Base-by-base conservation (phyloP, 2,888 invertebrate species). In the Drosophila meridiana region DNA sequence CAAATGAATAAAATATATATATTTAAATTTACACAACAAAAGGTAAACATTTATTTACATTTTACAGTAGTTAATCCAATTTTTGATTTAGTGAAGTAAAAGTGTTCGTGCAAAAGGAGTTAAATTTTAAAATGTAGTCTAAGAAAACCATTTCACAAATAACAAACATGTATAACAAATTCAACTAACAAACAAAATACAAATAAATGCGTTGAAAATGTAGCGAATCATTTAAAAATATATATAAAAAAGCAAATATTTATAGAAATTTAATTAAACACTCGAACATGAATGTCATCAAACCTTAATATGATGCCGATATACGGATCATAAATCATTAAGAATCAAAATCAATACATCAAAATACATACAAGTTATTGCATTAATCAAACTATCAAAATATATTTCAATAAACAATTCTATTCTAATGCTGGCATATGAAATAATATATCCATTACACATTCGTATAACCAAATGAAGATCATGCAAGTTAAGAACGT, bases 21-120 rank as follows among this genome's bases (percentile, higher is more conserved):
- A 89, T 75, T 77, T 71, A 86, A 83, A 79, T 79, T 82, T 87
- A 87, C 75, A 89, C 65, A 61, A 53, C 34, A 56, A 70, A 60
- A 62, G n/a, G 62, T 63, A 82, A 81, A 71, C 52, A 77, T 82
- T 88, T 88, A 88, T 83, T 90, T 90, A 87, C 86, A 74, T 78
- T 79, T 78, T 70, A 69, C 75, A 83, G 78, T 77, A 73, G 63
- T 40, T 88, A 88, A 82, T 79, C 7, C 28, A 65, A 76, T 73
- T 57, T 79, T 76, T 79, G 65, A 71, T 80, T 87, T 74, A 76
- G 68, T 57, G 40, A 60, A 42, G 47, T 69, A 57, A 58, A 62
- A 73, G 60, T 72, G 64, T 68, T 66, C 60, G 62, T 47, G 53
- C 43, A 69, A 76, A 56, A 47, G 42, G 28, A 85, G 75, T 82